Evolutionary conservation across 1,140 invertebrate species (phyloP).

Genomic region (Apocrypta bakeri): DNA sequence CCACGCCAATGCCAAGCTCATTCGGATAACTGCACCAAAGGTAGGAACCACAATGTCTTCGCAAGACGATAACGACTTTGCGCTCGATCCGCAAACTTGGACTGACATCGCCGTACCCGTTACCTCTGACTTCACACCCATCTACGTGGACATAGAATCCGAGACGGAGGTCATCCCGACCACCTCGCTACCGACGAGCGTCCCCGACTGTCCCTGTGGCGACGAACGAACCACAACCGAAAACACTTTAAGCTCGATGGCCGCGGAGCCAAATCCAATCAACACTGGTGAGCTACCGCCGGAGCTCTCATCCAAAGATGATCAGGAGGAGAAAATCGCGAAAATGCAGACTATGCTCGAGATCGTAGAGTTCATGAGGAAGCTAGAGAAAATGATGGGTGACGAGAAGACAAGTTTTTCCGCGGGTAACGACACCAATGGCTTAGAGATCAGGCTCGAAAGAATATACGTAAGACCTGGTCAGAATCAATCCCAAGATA

Average conservation of each 20-base stretch:
- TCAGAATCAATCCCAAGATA: background rate
- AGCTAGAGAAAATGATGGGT: background rate
- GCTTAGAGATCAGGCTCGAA: background rate
- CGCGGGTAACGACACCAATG: background rate
- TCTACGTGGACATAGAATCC: background rate
- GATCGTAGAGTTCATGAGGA: conserved; percentile 54
- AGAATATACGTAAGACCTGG: background rate
- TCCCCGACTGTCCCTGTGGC: background rate
- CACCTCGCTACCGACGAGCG: too few species aligned
- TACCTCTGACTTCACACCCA: background rate
- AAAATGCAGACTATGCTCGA: conserved; percentile 59
- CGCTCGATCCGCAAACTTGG: background rate
- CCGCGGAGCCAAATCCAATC: background rate
- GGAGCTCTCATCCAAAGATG: too few species aligned
- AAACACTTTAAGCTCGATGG: too few species aligned
- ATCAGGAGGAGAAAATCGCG: conserved; percentile 51
- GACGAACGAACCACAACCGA: too few species aligned
- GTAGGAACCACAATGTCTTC: too few species aligned
- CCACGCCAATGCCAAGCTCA: too few species aligned
- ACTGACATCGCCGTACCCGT: background rate
- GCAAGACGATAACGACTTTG: too few species aligned
- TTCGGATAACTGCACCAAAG: too few species aligned
- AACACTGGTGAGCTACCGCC: background rate
- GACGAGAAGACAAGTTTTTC: background rate
- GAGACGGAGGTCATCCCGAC: too few species aligned